These are phyloP conservation scores for Furcifer pardalis DNA, from an alignment of 2,797 vertebrate genomes.

Conservation along the genomic window DNA sequence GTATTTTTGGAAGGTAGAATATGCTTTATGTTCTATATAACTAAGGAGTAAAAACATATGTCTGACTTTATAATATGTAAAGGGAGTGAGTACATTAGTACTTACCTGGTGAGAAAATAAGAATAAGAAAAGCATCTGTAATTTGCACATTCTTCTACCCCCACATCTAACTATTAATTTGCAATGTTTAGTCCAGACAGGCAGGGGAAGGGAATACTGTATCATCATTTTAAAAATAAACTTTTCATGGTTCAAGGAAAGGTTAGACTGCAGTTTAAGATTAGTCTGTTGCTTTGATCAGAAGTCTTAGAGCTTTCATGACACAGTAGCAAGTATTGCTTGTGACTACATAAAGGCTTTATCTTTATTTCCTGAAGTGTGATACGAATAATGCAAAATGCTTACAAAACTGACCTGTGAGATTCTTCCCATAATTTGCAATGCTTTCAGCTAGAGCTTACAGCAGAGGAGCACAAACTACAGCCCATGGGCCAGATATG, in stretches of 20 bases:
- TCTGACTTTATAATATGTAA: slow-evolving; percentile 46
- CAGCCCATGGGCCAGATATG: too few relatives aligned
- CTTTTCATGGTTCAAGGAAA: slow-evolving; percentile 81
- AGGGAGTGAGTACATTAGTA: slow-evolving; percentile 31
- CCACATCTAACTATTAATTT: slow-evolving; percentile 15
- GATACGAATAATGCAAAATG: slow-evolving; percentile 33
- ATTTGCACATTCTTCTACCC: slow-evolving; percentile 7
- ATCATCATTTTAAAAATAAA: slow-evolving; percentile 71
- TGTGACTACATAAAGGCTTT: slow-evolving; percentile 11
- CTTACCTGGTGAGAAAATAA: slow-evolving; percentile 20
- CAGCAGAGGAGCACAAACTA: too few relatives aligned
- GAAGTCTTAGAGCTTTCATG: slow-evolving; percentile 78
- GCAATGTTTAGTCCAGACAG: neutral
- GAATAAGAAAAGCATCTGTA: slow-evolving; percentile 10
- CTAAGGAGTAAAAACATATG: slow-evolving; percentile 66
- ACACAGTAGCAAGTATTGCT: slow-evolving; percentile 73
- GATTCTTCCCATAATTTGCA: slow-evolving; percentile 1
- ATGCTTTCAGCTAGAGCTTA: neutral
- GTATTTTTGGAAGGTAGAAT: slow-evolving; percentile 56
- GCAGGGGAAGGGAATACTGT: neutral
- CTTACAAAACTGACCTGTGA: slow-evolving; percentile 13
- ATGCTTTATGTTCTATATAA: slow-evolving; percentile 55
- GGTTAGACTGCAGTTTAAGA: slow-evolving; percentile 81
- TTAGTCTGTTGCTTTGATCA: slow-evolving; percentile 86
- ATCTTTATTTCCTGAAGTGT: slow-evolving; percentile 14